Conservation (phyloP, 1,140 invertebrate species). For the Trachelipus rathkii region DNA sequence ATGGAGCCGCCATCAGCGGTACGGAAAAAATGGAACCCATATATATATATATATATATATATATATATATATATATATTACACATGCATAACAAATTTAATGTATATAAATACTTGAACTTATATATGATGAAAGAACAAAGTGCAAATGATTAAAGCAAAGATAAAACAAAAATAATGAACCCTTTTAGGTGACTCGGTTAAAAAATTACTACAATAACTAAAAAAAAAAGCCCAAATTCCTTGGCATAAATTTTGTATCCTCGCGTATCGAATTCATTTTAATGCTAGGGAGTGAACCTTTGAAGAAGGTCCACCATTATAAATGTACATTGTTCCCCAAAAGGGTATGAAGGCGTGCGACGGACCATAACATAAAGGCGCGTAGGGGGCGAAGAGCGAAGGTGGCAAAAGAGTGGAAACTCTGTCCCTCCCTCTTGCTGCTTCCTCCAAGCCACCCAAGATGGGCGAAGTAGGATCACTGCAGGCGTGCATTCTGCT, state of each 20-base stretch:
- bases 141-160: too few species aligned
- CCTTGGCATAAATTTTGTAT: not conserved
- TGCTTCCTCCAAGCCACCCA: not conserved
- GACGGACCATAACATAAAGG: slow-evolving; percentile 44
- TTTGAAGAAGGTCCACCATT: slow-evolving; percentile 18
- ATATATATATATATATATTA: too few species aligned
- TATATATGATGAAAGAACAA: too few species aligned
- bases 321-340: not conserved
- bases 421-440: slow-evolving; percentile 30
- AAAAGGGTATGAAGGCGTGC: slow-evolving; percentile 33
- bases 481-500: slow-evolving; percentile 26
- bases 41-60: too few species aligned
- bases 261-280: not conserved
- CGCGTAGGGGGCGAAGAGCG: slow-evolving; percentile 45
- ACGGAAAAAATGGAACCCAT: too few species aligned
- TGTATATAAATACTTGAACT: too few species aligned
- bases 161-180: too few species aligned
- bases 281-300: not conserved
- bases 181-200: too few species aligned
- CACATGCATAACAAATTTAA: too few species aligned
- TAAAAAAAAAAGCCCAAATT: not conserved
- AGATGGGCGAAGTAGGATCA: slow-evolving; percentile 14
- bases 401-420: slow-evolving; percentile 37
- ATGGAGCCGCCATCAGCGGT: too few species aligned
- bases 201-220: not conserved